Conservation (phyloP, 1,140 invertebrate species). For the Hyphantria cunea region DNA sequence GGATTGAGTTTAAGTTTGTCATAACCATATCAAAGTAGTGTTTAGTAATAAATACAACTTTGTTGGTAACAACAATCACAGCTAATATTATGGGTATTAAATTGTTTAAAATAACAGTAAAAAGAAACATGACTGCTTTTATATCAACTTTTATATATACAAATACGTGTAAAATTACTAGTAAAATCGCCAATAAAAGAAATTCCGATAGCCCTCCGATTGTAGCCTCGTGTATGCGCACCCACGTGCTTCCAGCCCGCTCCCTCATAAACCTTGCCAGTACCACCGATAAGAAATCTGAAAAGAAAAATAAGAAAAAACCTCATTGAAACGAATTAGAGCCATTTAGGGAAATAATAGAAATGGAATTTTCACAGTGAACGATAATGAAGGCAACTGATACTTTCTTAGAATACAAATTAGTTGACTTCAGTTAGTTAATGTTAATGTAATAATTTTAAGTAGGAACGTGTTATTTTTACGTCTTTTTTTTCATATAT, state of each 20-base stretch:
- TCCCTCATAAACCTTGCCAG: slow-evolving; percentile 88
- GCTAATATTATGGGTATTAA: too few species aligned
- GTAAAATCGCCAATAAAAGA: slow-evolving; percentile 30
- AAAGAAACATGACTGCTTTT: too few species aligned
- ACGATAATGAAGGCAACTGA: neutral
- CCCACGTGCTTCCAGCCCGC: slow-evolving; percentile 84
- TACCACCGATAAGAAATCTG: slow-evolving; percentile 87
- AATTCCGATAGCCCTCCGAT: slow-evolving; percentile 21
- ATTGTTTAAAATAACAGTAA: too few species aligned
- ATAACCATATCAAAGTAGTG: too few species aligned
- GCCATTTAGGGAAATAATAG: slow-evolving; percentile 9
- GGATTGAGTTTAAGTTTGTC: too few species aligned
- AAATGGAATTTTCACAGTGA: neutral
- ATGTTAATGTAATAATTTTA: too few species aligned
- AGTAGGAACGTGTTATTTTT: too few species aligned
- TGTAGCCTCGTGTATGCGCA: slow-evolving; percentile 20
- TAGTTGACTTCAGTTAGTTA: neutral
- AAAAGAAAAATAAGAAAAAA: slow-evolving; percentile 29
- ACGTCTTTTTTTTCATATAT: too few species aligned
- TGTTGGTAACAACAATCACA: too few species aligned
- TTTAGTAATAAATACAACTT: too few species aligned
- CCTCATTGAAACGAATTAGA: slow-evolving; percentile 3
- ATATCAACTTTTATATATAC: too few species aligned
- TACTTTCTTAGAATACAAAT: neutral
- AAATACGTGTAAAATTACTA: slow-evolving; percentile 21